A percentile compares a stretch with the other conserved stretches of the same genome.
phyloP scores from a whole-genome alignment of 2,113 vertebrate genomes.

The Martes martes region DNA sequence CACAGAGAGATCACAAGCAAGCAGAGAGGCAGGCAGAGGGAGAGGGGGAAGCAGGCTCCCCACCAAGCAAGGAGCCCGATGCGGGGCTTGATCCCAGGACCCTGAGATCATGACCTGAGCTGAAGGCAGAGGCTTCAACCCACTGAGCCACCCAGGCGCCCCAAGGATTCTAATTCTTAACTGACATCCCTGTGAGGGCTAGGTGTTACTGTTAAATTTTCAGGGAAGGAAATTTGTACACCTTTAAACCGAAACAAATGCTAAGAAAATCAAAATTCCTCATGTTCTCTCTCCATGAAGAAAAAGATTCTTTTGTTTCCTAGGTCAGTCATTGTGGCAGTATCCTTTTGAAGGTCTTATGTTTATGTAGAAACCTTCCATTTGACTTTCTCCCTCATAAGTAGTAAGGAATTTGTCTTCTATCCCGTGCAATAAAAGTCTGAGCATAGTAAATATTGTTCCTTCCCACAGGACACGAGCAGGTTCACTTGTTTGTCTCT shows the following conservation, averaged over 20 bases:
- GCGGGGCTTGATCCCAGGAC: too few species aligned
- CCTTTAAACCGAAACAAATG: not conserved
- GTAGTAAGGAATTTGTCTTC: not conserved
- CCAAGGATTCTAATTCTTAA: too few species aligned
- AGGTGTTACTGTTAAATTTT: not conserved
- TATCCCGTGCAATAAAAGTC: not conserved
- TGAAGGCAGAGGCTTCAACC: too few species aligned
- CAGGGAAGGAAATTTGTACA: not conserved
- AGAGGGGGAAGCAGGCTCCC: too few species aligned
- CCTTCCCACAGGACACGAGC: not conserved
- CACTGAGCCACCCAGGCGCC: too few species aligned
- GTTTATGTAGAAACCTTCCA: not conserved
- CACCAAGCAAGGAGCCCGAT: too few species aligned
- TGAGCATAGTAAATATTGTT: not conserved
- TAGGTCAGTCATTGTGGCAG: not conserved
- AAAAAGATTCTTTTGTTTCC: not conserved
- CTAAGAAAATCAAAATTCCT: not conserved
- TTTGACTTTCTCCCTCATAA: not conserved
- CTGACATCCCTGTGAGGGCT: not conserved
- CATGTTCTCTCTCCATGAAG: not conserved
- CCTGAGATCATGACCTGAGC: too few species aligned
- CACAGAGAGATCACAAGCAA: too few species aligned
- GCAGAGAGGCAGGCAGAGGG: too few species aligned
- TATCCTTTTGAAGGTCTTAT: not conserved
- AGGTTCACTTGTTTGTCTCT: not conserved